A percentile compares a stretch with the other conserved stretches of the same genome.
Conservation (phyloP, 2,113 vertebrate species). For the Solea solea region DNA sequence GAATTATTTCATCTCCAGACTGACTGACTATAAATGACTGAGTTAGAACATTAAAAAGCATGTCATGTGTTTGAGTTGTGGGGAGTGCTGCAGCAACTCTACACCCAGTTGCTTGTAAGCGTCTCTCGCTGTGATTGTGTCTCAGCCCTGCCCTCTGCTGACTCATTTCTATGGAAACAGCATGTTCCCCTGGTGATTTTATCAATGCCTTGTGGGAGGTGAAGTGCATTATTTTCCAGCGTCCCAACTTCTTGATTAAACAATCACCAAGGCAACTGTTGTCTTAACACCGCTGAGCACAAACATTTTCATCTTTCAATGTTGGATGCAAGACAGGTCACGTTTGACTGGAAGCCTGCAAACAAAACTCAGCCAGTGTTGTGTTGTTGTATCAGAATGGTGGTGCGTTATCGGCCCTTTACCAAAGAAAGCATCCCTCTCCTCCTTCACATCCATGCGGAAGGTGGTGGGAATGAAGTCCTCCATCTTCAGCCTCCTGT, state of each 20-base stretch:
- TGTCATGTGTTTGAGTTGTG: not conserved
- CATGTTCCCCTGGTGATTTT: slow-evolving; percentile 72
- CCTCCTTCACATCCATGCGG: slow-evolving; percentile 85
- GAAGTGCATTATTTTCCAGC: slow-evolving; percentile 70
- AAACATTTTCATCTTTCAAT: slow-evolving; percentile 29
- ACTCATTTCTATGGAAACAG: slow-evolving; percentile 67
- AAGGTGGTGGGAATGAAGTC: slow-evolving; percentile 90
- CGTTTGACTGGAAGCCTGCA: slow-evolving; percentile 3
- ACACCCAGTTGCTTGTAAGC: slow-evolving; percentile 10
- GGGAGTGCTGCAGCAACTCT: not conserved
- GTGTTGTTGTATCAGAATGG: not conserved
- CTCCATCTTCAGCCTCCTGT: slow-evolving; percentile 85
- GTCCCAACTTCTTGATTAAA: slow-evolving; percentile 60
- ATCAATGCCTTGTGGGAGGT: slow-evolving; percentile 71
- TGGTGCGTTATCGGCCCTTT: slow-evolving; percentile 23
- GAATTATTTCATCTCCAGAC: not conserved
- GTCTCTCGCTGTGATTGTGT: slow-evolving; percentile 43
- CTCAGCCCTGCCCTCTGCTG: slow-evolving; percentile 69
- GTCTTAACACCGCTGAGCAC: slow-evolving; percentile 35
- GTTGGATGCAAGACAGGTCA: slow-evolving; percentile 11
- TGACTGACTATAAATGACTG: too few relatives aligned
- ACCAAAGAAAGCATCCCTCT: slow-evolving; percentile 88
- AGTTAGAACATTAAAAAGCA: too few relatives aligned
- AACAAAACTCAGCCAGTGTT: slow-evolving; percentile 11
- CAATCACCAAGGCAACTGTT: slow-evolving; percentile 58